Conservation (phyloP, 2,888 invertebrate species). For the Habroteleia sp. region DNA sequence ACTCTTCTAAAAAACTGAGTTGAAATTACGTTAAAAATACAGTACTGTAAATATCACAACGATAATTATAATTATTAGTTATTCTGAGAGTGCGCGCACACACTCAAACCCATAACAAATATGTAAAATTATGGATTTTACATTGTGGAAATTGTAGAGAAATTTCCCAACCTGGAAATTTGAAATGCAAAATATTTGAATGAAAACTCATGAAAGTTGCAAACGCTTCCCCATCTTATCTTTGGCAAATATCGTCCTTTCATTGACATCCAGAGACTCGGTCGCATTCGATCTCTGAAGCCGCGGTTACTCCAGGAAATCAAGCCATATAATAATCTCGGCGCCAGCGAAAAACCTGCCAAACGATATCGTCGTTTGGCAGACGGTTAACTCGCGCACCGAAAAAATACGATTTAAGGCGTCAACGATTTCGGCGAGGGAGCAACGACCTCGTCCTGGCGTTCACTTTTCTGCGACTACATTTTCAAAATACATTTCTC, state of each 20-base stretch:
- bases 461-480: no score
- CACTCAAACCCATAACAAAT: no score
- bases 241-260: background rate
- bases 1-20: no score
- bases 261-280: constrained; percentile 7
- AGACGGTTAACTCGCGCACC: constrained; percentile 18
- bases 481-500: no score
- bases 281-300: background rate
- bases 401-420: constrained; percentile 60
- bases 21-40: no score
- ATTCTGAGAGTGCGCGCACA: no score
- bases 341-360: constrained; percentile 34
- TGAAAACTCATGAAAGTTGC: background rate
- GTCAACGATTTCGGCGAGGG: constrained; percentile 25
- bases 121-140: no score
- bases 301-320: constrained; percentile 35
- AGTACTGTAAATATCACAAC: no score
- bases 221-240: background rate
- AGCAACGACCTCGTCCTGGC: constrained; percentile 9
- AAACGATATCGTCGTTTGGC: constrained; percentile 35
- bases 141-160: no score
- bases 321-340: constrained; percentile 23
- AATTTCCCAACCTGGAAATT: background rate
- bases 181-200: background rate
- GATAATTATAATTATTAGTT: no score